Evolutionary conservation across 1,140 invertebrate species (phyloP), one percentile per base, ranked within the genome.

Genomic region (Dendroctonus ponderosae): DNA sequence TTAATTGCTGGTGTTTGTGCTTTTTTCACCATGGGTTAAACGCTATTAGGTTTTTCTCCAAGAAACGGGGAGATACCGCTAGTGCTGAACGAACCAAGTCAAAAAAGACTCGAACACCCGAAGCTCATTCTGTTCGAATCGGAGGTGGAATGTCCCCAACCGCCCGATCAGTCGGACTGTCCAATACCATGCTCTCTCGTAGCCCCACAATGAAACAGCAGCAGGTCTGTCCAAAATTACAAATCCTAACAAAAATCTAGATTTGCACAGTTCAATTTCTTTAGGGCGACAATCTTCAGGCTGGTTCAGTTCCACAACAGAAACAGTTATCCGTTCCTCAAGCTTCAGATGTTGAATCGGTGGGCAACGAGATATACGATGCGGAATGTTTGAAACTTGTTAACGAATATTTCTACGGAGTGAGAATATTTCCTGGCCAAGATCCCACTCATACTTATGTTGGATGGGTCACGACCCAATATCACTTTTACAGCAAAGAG

Each of bases 391-490:
- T 98, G 42, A 96, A 95, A 76, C 80, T 96, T 7, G 95, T 98
- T 75, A 96, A 99, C 77, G 97, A 99, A 80, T 99, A 98, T 80
- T 98, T 96, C 80, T 99, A 97, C 76, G 95, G 87, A 42, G 76
- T 82, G 8, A 78, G 94, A 56, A 93, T 98, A 56, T 98, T 94
- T 77, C 95, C 96, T 44, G 96, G 96, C 56, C 97, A 99, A 82
- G 97, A 99, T 80, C 96, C 97, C 0, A 90, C 92, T 0, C 94
- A 98, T 75, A 92, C 97, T 26, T 99, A 94, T 79, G 90, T 99
- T 5, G 98, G 98, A n/a, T 99, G 97, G 98, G 96, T 99, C 8
- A 99, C 96, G 0, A 96, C 97, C 0, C 94, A 97, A 74, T 99
- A 97, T 78, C 92, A 95, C 78, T 81, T 92, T 41, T 90, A 93